These are phyloP conservation scores for Cryptocephalus primarius DNA, from an alignment of 2,888 invertebrate species.

Conservation along the genomic window DNA sequence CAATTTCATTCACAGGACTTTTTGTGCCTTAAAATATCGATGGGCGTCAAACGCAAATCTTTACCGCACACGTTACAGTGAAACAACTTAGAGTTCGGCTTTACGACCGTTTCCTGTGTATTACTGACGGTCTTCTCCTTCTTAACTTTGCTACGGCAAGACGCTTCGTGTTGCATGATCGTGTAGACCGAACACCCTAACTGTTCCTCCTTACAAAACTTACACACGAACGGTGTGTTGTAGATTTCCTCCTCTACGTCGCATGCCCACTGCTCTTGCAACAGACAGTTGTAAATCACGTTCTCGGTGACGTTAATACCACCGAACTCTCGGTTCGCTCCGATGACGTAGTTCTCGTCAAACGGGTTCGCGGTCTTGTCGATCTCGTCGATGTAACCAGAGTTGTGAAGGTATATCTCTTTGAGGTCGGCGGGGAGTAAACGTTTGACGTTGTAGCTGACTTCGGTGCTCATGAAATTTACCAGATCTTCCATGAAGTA, in stretches of 20 bases:
- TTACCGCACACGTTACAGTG: constrained; percentile 62
- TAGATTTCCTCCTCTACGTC: constrained; percentile 48
- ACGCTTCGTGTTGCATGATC: constrained; percentile 60
- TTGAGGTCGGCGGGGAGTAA: constrained; percentile 79
- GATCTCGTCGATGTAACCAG: constrained; percentile 15
- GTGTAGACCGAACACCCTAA: constrained; percentile 48
- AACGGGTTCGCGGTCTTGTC: constrained; percentile 51
- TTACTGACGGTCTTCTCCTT: constrained; percentile 13
- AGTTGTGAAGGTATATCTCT: constrained; percentile 46
- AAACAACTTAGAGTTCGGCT: constrained; percentile 52
- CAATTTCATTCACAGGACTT: constrained; percentile 33
- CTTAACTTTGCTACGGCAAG: constrained; percentile 32
- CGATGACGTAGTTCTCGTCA: constrained; percentile 48
- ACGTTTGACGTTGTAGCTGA: constrained; percentile 71
- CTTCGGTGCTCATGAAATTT: constrained; percentile 61
- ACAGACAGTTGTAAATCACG: constrained; percentile 65
- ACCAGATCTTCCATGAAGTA: constrained; percentile 58
- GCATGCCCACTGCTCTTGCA: constrained; percentile 58
- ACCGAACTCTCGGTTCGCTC: constrained; percentile 60
- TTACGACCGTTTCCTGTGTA: constrained; percentile 22
- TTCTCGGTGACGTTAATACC: constrained; percentile 74
- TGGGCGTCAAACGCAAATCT: constrained; percentile 59
- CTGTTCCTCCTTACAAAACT: constrained; percentile 52
- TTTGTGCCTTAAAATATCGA: constrained; percentile 79
- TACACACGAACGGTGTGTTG: constrained; percentile 61